A percentile compares a stretch with the other conserved stretches of the same genome.
These are phyloP conservation scores for Eupelmus urozonus DNA, from an alignment of 2,888 invertebrate species.

Conservation along the genomic window DNA sequence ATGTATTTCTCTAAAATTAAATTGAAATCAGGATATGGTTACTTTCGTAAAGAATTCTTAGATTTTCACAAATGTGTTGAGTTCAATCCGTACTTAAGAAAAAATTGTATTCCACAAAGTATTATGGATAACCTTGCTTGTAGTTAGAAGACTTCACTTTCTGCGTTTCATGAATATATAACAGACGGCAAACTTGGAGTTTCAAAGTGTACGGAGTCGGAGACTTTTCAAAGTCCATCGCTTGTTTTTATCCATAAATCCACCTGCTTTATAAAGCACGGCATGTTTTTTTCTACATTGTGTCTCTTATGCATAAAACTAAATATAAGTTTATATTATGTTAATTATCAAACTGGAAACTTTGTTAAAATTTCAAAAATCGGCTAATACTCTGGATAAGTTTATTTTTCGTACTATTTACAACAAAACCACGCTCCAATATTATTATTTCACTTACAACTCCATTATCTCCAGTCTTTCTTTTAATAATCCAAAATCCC, in stretches of 20 bases:
- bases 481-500: not conserved
- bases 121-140: slow-evolving; percentile 29
- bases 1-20: too few species aligned
- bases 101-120: slow-evolving; percentile 29
- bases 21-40: not conserved
- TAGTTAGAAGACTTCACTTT: slow-evolving; percentile 31
- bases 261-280: slow-evolving; percentile 11
- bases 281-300: not conserved
- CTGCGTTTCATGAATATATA: slow-evolving; percentile 54
- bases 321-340: not conserved
- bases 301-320: not conserved
- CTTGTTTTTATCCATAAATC: slow-evolving; percentile 44
- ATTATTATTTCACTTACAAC: too few species aligned
- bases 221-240: slow-evolving; percentile 48
- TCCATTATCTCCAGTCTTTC: not conserved
- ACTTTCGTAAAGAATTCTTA: too few species aligned
- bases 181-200: slow-evolving; percentile 41
- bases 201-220: slow-evolving; percentile 32
- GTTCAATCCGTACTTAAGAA: slow-evolving; percentile 31
- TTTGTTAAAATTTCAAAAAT: not conserved
- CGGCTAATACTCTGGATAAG: too few species aligned
- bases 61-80: slow-evolving; percentile 37
- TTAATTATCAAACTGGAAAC: not conserved
- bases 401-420: too few species aligned
- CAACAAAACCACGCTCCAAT: too few species aligned